A percentile compares a stretch with the other conserved stretches of the same genome.
Conservation (phyloP, 2,888 invertebrate species). For the Hirtodrosophila histrioides region DNA sequence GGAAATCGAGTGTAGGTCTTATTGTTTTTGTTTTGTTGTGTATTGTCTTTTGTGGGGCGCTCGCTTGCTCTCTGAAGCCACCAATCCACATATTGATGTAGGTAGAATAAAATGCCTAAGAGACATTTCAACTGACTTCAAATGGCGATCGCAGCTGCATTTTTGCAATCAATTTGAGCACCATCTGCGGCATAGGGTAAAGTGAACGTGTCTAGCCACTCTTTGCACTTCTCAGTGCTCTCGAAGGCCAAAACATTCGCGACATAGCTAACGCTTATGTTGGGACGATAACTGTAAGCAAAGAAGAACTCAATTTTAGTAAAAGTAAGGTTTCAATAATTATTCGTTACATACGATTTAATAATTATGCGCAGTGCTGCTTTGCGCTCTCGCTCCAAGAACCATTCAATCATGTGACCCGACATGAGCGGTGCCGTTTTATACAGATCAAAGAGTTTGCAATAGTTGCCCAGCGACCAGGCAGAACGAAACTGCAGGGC, state of each 20-base stretch:
- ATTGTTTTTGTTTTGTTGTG: constrained; percentile 7
- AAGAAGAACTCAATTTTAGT: constrained; percentile 69
- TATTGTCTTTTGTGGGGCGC: constrained; percentile 17
- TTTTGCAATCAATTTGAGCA: constrained; percentile 95
- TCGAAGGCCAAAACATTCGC: constrained; percentile 95
- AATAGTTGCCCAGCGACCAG: constrained; percentile 96
- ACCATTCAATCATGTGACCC: constrained; percentile 98
- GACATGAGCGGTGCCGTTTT: constrained; percentile 96
- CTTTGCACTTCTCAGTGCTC: constrained; percentile 91
- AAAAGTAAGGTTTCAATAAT: not conserved
- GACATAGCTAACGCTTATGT: constrained; percentile 94
- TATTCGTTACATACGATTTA: constrained; percentile 93
- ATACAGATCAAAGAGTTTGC: constrained; percentile 96
- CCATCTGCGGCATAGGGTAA: constrained; percentile 88
- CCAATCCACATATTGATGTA: constrained; percentile 19
- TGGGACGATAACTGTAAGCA: constrained; percentile 95
- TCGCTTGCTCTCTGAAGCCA: constrained; percentile 9
- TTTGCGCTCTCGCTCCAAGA: constrained; percentile 97
- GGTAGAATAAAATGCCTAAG: constrained; percentile 13
- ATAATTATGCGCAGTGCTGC: constrained; percentile 95
- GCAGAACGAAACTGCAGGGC: constrained; percentile 95
- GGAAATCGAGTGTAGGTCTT: constrained; percentile 23
- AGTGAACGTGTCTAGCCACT: constrained; percentile 94
- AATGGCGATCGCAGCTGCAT: constrained; percentile 81
- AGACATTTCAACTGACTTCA: constrained; percentile 44